phyloP scores from a whole-genome alignment of 2,797 vertebrate species.

The Sebastes oblongus region DNA sequence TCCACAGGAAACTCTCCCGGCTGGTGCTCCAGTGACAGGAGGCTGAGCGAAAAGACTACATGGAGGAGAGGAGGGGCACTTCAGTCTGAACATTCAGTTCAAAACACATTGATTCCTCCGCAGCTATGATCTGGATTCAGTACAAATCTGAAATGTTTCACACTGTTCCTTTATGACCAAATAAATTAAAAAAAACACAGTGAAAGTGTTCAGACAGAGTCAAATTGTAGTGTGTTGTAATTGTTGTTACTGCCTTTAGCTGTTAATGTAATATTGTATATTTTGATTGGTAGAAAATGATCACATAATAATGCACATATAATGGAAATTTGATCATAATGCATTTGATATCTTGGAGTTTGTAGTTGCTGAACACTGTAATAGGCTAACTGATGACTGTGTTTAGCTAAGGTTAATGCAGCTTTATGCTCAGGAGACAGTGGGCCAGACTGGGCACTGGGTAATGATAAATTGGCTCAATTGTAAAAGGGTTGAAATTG shows the following conservation, averaged over 20 bases:
- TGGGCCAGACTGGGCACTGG: not conserved
- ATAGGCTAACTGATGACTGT: conserved; percentile 11
- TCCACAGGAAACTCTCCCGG: not conserved
- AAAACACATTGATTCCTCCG: not conserved
- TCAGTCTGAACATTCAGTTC: not conserved
- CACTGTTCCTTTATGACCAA: not conserved
- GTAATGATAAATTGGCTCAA: conserved; percentile 16
- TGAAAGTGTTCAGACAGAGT: not conserved
- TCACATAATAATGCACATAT: not conserved
- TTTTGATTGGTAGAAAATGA: not conserved
- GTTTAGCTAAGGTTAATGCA: conserved; percentile 10
- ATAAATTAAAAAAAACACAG: not conserved
- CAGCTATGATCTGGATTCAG: not conserved
- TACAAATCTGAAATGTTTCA: not conserved
- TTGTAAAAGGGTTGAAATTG: conserved; percentile 2
- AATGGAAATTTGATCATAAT: not conserved
- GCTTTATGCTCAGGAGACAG: conserved; percentile 6
- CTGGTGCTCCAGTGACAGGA: not conserved
- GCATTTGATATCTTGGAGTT: not conserved
- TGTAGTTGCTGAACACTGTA: not conserved
- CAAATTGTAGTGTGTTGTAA: not conserved
- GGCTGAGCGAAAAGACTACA: not conserved
- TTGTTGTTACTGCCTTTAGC: not conserved
- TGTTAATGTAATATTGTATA: not conserved
- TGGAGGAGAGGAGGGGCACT: not conserved